A percentile compares a stretch with the other conserved stretches of the same genome.
These are phyloP conservation scores for Rattus norvegicus DNA, from an alignment of 2,113 vertebrate genomes.

Conservation along the genomic window GRCr8 NC_086033.1:64855001-64855500, in stretches of 20 bases:
- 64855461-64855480: background rate
- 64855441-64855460: background rate
- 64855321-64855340: slow-evolving; percentile 85
- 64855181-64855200: slow-evolving; percentile 69
- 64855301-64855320: slow-evolving; percentile 76
- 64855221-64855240: slow-evolving; percentile 77
- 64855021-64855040: slow-evolving; percentile 83
- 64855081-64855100: slow-evolving; percentile 89
- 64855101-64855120: slow-evolving; percentile 92
- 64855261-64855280: slow-evolving; percentile 82
- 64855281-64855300: slow-evolving; percentile 85
- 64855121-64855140: slow-evolving; percentile 84
- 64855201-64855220: slow-evolving; percentile 78
- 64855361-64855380: slow-evolving; percentile 9
- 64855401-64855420: slow-evolving; percentile 52
- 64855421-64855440: slow-evolving; percentile 57
- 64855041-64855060: slow-evolving; percentile 89
- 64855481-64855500: slow-evolving; percentile 67
- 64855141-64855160: slow-evolving; percentile 86
- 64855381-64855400: slow-evolving; percentile 75
- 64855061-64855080: slow-evolving; percentile 86
- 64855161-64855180: slow-evolving; percentile 81
- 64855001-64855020: slow-evolving; percentile 85
- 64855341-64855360: slow-evolving; percentile 82
- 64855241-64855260: slow-evolving; percentile 86